Percentiles rank a stretch among this genome's conserved stretches.
These are phyloP conservation scores for Dicranocentrus wangi DNA, from an alignment of 2,888 invertebrate genomes.

Conservation along the genomic window DNA sequence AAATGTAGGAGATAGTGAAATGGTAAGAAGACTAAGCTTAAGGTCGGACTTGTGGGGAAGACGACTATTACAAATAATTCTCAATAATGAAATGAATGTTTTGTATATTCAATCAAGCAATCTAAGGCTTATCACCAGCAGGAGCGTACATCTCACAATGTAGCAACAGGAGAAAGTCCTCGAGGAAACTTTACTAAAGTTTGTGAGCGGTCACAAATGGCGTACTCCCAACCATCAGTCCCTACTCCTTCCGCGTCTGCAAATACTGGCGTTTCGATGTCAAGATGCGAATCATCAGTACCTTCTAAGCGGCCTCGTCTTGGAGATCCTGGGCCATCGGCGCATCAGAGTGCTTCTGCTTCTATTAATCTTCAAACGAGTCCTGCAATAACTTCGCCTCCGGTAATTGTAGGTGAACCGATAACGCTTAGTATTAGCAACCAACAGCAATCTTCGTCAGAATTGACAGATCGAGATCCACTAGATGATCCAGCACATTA, in stretches of 20 bases:
- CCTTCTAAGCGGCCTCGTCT: conserved; percentile 37
- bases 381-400: not conserved
- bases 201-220: no score
- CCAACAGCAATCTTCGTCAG: conserved; percentile 1
- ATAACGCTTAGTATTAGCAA: not conserved
- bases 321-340: not conserved
- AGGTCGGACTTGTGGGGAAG: no score
- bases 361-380: no score
- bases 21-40: not conserved
- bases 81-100: no score
- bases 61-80: no score
- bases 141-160: not conserved
- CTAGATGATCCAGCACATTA: conserved; percentile 24
- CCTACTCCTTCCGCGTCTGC: not conserved
- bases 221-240: not conserved
- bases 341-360: not conserved
- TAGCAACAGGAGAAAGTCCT: no score
- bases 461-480: not conserved
- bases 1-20: not conserved
- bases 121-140: no score
- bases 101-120: no score
- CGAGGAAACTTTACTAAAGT: no score
- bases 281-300: not conserved
- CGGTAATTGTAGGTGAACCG: not conserved
- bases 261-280: not conserved